A percentile compares a stretch with the other conserved stretches of the same genome.
Conservation (phyloP, 2,888 invertebrate species). For the Idaea straminata region DNA sequence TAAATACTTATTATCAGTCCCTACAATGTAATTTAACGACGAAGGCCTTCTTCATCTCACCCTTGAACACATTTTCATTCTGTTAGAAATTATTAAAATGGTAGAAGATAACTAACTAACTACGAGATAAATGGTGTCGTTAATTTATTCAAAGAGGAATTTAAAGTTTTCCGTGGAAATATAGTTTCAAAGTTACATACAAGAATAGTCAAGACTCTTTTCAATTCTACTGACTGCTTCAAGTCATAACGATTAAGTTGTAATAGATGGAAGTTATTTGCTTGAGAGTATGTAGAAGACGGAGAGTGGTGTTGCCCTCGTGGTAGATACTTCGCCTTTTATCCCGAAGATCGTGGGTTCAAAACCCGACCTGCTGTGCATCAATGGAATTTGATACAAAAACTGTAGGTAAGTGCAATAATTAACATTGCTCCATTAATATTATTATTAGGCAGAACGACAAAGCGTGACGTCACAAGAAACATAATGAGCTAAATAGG, state of each 20-base stretch:
- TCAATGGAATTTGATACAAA: too few species aligned
- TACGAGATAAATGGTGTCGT: neutral
- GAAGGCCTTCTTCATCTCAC: neutral
- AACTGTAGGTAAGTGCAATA: too few species aligned
- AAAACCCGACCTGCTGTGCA: too few species aligned
- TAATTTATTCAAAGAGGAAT: too few species aligned
- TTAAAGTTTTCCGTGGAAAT: too few species aligned
- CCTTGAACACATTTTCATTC: conserved; percentile 6
- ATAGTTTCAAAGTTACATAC: neutral
- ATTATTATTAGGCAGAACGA: too few species aligned
- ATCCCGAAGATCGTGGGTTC: too few species aligned
- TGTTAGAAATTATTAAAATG: conserved; percentile 8
- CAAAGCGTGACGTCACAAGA: too few species aligned
- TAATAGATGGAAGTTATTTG: neutral
- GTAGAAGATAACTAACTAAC: neutral
- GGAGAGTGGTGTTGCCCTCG: too few species aligned
- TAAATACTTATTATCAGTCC: conserved; percentile 16
- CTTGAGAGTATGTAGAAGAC: conserved; percentile 12
- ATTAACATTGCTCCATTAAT: too few species aligned
- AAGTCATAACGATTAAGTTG: neutral
- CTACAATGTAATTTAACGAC: conserved; percentile 11
- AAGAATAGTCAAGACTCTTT: neutral
- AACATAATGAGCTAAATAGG: too few species aligned
- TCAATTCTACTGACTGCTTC: neutral
- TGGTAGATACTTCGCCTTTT: too few species aligned